phyloP scores from a whole-genome alignment of 2,888 invertebrate species.

The Nymphalis polychloros region DNA sequence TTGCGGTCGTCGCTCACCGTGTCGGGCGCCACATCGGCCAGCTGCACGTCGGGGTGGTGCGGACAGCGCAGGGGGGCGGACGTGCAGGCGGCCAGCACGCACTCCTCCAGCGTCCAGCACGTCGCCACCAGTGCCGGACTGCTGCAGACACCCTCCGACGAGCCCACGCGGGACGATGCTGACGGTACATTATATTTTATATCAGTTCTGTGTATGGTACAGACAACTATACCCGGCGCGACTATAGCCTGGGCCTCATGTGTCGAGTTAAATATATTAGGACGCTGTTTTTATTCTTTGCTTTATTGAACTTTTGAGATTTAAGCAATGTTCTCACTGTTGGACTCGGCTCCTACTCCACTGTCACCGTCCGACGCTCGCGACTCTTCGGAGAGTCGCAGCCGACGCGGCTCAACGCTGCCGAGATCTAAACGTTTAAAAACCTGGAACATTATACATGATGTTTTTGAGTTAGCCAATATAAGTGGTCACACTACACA shows the following conservation, averaged over 20 bases:
- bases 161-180: slow-evolving; percentile 91
- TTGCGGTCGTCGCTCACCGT: slow-evolving; percentile 78
- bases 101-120: slow-evolving; percentile 97
- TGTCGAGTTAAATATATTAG: too few species aligned
- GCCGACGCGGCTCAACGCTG: slow-evolving; percentile 51
- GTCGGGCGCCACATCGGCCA: slow-evolving; percentile 95
- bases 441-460: slow-evolving; percentile 46
- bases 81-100: slow-evolving; percentile 93
- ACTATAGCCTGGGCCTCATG: too few species aligned
- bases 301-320: slow-evolving; percentile 8
- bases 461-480: neutral
- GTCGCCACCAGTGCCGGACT: slow-evolving; percentile 83
- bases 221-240: too few species aligned
- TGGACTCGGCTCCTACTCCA: slow-evolving; percentile 91
- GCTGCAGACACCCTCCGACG: slow-evolving; percentile 88
- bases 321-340: slow-evolving; percentile 59
- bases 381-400: slow-evolving; percentile 85
- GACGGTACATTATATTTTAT: slow-evolving; percentile 39
- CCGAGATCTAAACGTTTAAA: slow-evolving; percentile 59
- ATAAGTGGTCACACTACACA: too few species aligned
- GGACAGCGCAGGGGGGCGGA: slow-evolving; percentile 86
- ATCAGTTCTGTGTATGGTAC: too few species aligned
- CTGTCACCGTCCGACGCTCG: slow-evolving; percentile 92
- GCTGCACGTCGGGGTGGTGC: slow-evolving; percentile 86
- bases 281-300: too few species aligned